Evolutionary conservation across 2,113 vertebrate genomes (phyloP).

Genomic region (Bombycilla garrulus): DNA sequence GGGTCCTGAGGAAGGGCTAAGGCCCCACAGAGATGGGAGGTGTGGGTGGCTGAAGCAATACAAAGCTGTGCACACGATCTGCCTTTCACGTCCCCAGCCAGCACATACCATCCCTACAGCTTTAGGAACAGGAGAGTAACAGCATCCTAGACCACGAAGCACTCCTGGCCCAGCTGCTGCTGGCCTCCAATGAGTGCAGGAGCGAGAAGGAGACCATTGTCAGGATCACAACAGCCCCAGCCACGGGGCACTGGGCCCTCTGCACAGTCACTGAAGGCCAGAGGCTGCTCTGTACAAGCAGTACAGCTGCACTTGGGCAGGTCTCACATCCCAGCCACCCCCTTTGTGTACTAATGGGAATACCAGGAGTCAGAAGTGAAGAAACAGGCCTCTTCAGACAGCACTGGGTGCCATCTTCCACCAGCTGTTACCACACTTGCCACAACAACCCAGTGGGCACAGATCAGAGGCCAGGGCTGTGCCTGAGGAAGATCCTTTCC

Average conservation of each 20-base stretch:
- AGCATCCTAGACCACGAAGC: background rate
- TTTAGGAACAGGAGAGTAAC: background rate
- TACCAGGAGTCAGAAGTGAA: background rate
- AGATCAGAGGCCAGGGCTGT: background rate
- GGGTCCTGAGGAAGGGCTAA: background rate
- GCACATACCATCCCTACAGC: background rate
- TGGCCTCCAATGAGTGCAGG: fast-evolving
- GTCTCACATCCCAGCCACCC: background rate
- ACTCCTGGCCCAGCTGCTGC: background rate
- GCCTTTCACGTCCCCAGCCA: background rate
- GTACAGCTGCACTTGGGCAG: background rate
- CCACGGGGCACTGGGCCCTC: background rate
- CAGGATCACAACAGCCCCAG: background rate
- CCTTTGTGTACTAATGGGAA: fast-evolving
- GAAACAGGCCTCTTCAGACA: background rate
- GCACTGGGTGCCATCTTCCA: background rate
- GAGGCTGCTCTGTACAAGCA: background rate
- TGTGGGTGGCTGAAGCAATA: background rate
- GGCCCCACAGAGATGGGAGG: background rate
- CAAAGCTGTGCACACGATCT: background rate
- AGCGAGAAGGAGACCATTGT: fast-evolving
- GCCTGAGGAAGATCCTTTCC: background rate
- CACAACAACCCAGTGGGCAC: background rate
- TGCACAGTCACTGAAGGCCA: background rate
- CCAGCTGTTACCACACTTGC: background rate